Evolutionary conservation across 2,797 vertebrate genomes (phyloP).

Genomic region (Coendou prehensilis): DNA sequence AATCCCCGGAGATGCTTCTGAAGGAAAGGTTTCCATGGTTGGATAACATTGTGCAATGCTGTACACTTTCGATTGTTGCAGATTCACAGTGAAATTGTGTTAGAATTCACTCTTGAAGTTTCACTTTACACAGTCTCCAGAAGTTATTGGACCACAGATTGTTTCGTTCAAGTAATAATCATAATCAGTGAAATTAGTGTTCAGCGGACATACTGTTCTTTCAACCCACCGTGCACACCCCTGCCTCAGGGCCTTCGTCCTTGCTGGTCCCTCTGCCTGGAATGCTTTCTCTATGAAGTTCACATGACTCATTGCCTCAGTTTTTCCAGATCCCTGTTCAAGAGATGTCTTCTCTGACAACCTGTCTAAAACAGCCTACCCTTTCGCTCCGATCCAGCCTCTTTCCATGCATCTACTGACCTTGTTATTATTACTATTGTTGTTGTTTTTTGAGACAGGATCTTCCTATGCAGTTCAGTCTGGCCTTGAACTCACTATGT

Average conservation of each 20-base stretch:
- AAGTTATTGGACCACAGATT: not conserved
- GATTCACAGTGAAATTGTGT: not conserved
- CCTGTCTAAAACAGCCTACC: not conserved
- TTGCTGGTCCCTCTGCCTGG: not conserved
- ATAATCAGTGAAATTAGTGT: slow-evolving; percentile 3
- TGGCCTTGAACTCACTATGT: not conserved
- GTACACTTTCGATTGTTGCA: not conserved
- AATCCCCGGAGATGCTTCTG: slow-evolving; percentile 76
- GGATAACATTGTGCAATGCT: slow-evolving; percentile 61
- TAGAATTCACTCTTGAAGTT: not conserved
- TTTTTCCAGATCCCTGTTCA: not conserved
- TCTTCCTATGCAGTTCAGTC: not conserved
- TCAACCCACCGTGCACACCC: not conserved
- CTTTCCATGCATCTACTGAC: not conserved
- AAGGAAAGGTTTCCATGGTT: slow-evolving; percentile 77
- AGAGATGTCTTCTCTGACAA: not conserved
- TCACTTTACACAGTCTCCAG: not conserved
- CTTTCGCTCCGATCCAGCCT: not conserved
- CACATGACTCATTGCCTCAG: not conserved
- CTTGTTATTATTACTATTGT: not conserved
- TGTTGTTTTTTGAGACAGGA: not conserved
- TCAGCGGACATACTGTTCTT: not conserved
- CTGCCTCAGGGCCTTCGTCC: not conserved
- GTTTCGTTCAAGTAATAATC: slow-evolving; percentile 49
- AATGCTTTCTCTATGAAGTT: not conserved